Percentiles rank a stretch among this genome's conserved stretches.
Conservation (phyloP, 2,113 vertebrate species). For the Phoxinus phoxinus region DNA sequence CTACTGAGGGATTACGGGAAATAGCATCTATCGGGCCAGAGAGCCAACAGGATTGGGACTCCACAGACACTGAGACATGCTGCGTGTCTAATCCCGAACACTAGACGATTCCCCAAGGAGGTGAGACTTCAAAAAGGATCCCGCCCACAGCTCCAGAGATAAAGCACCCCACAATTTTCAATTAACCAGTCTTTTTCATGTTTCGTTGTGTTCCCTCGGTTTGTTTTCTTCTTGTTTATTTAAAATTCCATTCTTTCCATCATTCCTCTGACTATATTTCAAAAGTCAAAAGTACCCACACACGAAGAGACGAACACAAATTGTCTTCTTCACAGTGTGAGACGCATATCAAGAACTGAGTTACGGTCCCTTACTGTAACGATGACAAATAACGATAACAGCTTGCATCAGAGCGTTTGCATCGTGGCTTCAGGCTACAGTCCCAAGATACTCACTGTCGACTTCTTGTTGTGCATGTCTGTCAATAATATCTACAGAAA, state of each 20-base stretch:
- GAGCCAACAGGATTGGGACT: conserved; percentile 20
- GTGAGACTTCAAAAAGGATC: conserved; percentile 52
- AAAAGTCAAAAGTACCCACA: background rate
- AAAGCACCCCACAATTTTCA: conserved; percentile 63
- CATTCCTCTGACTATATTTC: conserved; percentile 46
- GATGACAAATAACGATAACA: background rate
- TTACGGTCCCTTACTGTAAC: background rate
- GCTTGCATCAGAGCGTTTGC: background rate
- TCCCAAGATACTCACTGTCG: background rate
- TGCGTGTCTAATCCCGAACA: conserved; percentile 52
- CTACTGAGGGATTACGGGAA: conserved; percentile 46
- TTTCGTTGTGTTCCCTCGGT: conserved; percentile 62
- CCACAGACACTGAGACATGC: conserved; percentile 25
- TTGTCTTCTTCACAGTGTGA: conserved; percentile 19
- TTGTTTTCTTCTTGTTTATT: conserved; percentile 71
- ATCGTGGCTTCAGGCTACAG: background rate
- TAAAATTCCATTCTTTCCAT: conserved; percentile 58
- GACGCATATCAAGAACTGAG: background rate
- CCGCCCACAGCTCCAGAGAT: conserved; percentile 50
- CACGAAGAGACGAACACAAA: background rate
- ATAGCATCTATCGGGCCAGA: conserved; percentile 16
- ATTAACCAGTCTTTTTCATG: conserved; percentile 69
- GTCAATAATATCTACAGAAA: conserved; percentile 6
- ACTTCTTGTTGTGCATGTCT: background rate
- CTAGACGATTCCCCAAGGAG: conserved; percentile 38